Evolutionary conservation across 2,888 invertebrate species (phyloP), one percentile per base, ranked within the genome.

Genomic region (Axea sp.): DNA sequence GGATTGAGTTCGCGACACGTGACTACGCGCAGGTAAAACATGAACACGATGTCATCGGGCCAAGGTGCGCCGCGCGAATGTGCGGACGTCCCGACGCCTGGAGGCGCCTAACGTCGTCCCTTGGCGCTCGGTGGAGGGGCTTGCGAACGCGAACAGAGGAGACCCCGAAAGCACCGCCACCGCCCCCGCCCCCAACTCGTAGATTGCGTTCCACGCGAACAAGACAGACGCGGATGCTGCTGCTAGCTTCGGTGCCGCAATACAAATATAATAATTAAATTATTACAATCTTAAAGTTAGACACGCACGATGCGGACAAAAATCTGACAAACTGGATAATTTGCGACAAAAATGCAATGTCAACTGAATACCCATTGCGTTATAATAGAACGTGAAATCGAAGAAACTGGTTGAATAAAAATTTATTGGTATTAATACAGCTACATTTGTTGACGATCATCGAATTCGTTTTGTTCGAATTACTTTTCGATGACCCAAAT

Each of bases 41-140:
- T 43, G 62, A 76, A 43, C 77, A 49, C 84, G 85, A 86, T 83
- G 84, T 81, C 80, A 78, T 80, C 85, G 81, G 81, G 82, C 78
- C 82, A 83, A 82, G 79, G 83, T 83, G 81, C 84, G 82, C 84
- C 84, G 82, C 86, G 82, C 84, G 86, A 86, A 83, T 86, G 86
- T 82, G 81, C 82, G 81, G 78, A 80, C 78, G 81, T 82, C 78
- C 78, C 82, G 80, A 81, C 82, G 81, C 81, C 80, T 77, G 78
- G 78, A 79, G 82, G 81, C 80, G 82, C 78, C 77, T 80, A 65
- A 47, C 69, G 73, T 72, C 72, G 64, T 73, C 62, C 67, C 68
- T 73, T 57, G 68, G 72, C 72, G 76, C 72, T 55, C 60, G 55
- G 77, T 73, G 78, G 76, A 65, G 77, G 78, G 75, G 77, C 49